Percentiles rank a stretch among this genome's conserved stretches.
phyloP scores from a whole-genome alignment of 2,113 vertebrate species.

The Dicrurus megarhynchus region DNA sequence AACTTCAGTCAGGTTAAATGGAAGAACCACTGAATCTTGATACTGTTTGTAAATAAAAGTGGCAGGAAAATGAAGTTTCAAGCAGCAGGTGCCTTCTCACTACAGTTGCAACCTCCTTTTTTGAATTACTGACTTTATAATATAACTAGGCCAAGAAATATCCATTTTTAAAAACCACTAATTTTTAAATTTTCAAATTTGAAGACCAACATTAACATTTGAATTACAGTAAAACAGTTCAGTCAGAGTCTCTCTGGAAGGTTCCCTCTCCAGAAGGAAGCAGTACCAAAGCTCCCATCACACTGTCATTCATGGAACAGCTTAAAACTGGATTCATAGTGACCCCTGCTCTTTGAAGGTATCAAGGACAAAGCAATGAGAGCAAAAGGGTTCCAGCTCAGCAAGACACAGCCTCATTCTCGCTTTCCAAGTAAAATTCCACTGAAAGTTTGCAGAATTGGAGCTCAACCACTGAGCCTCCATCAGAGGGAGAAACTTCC shows the following conservation, averaged over 20 bases:
- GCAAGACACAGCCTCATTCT: neutral
- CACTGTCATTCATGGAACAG: neutral
- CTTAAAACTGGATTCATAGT: neutral
- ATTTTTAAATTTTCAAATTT: neutral
- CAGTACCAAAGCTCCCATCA: neutral
- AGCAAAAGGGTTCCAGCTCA: neutral
- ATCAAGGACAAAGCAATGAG: neutral
- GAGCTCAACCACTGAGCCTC: neutral
- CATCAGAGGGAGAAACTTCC: neutral
- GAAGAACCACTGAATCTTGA: neutral
- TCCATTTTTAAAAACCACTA: accelerated
- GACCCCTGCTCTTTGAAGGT: neutral
- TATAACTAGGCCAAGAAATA: neutral
- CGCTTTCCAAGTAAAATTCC: neutral
- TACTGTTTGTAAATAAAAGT: neutral
- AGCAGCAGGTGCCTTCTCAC: neutral
- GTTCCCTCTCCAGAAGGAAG: neutral
- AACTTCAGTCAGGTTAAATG: neutral
- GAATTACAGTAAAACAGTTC: neutral
- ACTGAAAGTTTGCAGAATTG: neutral
- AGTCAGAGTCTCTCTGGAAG: neutral
- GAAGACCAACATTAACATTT: neutral
- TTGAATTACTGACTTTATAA: neutral
- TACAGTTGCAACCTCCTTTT: neutral
- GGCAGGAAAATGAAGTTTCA: neutral